phyloP scores from a whole-genome alignment of 1,140 invertebrate species.

The Riptortus pedestris region DNA sequence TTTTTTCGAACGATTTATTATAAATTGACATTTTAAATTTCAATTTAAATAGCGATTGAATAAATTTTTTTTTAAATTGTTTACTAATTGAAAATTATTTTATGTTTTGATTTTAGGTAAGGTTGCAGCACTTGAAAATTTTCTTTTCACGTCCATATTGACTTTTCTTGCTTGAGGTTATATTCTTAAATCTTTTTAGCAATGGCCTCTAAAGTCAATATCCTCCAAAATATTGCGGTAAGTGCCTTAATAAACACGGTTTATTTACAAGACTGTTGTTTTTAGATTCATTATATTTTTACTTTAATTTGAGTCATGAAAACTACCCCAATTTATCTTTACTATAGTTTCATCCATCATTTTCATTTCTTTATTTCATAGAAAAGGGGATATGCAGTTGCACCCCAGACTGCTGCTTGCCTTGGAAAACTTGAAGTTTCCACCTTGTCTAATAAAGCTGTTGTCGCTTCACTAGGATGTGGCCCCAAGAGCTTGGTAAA shows the following conservation, averaged over 20 bases:
- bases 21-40: neutral
- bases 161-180: neutral
- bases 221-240: neutral
- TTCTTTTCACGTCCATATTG: neutral
- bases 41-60: neutral
- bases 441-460: slow-evolving; percentile 24
- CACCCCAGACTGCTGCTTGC: slow-evolving; percentile 1
- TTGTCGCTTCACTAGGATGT: slow-evolving; percentile 21
- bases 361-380: neutral
- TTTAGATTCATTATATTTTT: neutral
- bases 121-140: neutral
- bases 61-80: neutral
- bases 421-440: slow-evolving; percentile 19
- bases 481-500: slow-evolving; percentile 14
- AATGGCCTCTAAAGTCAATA: neutral
- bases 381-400: neutral
- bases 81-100: neutral
- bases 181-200: neutral
- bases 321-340: neutral
- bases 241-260: too few relatives aligned
- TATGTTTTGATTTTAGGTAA: too few relatives aligned
- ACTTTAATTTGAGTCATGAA: neutral
- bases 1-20: neutral
- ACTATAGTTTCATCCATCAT: neutral
- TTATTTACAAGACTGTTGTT: neutral